Conservation (phyloP, 2,888 invertebrate genomes). For the Malthinus flaveolus region DNA sequence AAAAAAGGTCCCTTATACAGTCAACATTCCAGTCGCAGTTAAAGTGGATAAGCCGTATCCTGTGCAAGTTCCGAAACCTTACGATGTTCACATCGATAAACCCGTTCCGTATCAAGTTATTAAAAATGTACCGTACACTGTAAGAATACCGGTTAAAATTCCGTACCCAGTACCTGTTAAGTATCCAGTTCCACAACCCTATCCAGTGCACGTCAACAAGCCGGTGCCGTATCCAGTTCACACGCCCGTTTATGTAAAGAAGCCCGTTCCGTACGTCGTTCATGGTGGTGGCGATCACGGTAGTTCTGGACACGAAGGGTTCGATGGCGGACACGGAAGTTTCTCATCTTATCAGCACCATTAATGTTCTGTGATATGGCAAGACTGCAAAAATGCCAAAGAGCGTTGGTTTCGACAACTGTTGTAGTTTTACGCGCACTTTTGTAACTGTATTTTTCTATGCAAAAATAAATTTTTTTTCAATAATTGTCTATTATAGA, state of each 20-base stretch:
- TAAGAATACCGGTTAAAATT: conserved; percentile 53
- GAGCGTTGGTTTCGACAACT: no score
- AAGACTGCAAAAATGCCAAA: neutral
- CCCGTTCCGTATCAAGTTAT: conserved; percentile 60
- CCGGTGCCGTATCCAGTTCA: conserved; percentile 58
- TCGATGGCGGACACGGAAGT: conserved; percentile 30
- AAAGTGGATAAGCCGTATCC: conserved; percentile 57
- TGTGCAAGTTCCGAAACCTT: conserved; percentile 56
- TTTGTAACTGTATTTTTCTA: no score
- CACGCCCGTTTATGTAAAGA: conserved; percentile 57
- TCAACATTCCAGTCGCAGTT: conserved; percentile 51
- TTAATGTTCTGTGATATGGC: neutral
- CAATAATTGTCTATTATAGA: no score
- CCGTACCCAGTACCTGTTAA: conserved; percentile 46
- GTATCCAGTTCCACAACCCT: conserved; percentile 48
- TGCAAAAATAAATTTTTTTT: no score
- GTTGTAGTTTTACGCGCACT: no score
- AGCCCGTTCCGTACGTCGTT: conserved; percentile 54
- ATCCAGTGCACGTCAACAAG: conserved; percentile 54
- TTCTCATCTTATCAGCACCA: neutral
- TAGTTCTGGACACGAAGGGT: conserved; percentile 26
- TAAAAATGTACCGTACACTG: conserved; percentile 56
- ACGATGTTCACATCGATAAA: conserved; percentile 57
- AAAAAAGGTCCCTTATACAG: conserved; percentile 56
- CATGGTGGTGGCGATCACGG: conserved; percentile 37